These are phyloP conservation scores for Hoplodrina ambigua DNA, from an alignment of 2,888 invertebrate species.

Conservation along the genomic window DNA sequence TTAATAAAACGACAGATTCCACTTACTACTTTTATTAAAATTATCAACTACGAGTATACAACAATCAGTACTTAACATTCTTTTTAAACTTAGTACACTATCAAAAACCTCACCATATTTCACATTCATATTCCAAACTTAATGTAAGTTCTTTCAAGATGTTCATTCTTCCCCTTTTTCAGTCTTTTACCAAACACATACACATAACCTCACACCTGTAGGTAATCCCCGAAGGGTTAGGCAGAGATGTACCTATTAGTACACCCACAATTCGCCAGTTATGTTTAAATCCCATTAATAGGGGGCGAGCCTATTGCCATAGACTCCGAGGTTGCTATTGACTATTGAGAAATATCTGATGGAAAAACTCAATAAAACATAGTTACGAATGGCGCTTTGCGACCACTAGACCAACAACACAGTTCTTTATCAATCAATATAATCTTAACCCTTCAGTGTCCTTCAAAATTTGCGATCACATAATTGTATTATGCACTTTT, in stretches of 20 bases:
- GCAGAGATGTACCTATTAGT: too few species aligned
- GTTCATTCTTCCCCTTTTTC: slow-evolving; percentile 3
- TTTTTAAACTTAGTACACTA: slow-evolving; percentile 9
- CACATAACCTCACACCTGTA: too few species aligned
- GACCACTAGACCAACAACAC: too few species aligned
- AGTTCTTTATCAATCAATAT: not conserved
- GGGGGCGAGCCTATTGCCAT: too few species aligned
- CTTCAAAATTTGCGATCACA: slow-evolving; percentile 1
- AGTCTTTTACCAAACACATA: slow-evolving; percentile 26
- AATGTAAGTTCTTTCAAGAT: slow-evolving; percentile 9
- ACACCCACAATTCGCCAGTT: too few species aligned
- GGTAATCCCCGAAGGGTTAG: too few species aligned
- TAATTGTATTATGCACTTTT: slow-evolving; percentile 10
- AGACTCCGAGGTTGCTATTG: too few species aligned
- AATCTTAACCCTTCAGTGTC: not conserved
- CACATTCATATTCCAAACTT: not conserved
- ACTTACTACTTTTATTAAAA: slow-evolving; percentile 9
- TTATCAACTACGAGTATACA: slow-evolving; percentile 13
- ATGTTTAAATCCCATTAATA: too few species aligned
- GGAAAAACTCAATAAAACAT: too few species aligned
- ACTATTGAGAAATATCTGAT: too few species aligned
- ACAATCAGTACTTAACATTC: slow-evolving; percentile 3
- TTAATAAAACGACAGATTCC: slow-evolving; percentile 12
- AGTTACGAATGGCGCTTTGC: too few species aligned
- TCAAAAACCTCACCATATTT: slow-evolving; percentile 4